Evolutionary conservation across 2,888 invertebrate genomes (phyloP).

Genomic region (Andrena bicolor): DNA sequence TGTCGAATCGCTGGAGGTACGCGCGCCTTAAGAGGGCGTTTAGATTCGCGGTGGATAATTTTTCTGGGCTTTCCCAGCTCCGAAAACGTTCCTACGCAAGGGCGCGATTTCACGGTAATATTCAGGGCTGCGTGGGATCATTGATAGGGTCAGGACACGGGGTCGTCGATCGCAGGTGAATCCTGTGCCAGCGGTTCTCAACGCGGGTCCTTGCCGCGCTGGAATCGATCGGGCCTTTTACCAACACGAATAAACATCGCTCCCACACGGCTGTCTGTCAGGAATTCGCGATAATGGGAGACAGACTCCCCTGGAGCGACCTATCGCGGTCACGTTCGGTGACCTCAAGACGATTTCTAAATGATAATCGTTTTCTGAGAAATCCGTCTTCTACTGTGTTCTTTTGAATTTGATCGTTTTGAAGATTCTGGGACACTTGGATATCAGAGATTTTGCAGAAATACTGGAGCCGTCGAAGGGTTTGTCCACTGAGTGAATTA

Average conservation of each 20-base stretch:
- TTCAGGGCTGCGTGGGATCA: conserved; percentile 45
- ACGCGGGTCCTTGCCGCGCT: conserved; percentile 57
- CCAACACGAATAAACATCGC: conserved; percentile 60
- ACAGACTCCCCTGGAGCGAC: conserved; percentile 31
- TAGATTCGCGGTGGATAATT: not conserved
- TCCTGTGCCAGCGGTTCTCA: conserved; percentile 69
- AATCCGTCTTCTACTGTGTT: not conserved
- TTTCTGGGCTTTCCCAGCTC: not conserved
- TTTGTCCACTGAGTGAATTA: too few species aligned
- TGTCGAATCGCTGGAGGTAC: not conserved
- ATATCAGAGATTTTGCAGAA: not conserved
- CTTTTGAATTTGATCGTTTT: not conserved
- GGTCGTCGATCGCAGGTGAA: conserved; percentile 74
- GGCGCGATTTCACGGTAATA: conserved; percentile 46
- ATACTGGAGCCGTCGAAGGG: too few species aligned
- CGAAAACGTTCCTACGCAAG: not conserved
- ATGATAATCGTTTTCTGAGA: not conserved
- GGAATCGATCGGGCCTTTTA: conserved; percentile 66
- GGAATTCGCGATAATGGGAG: conserved; percentile 56
- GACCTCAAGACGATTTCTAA: conserved; percentile 27
- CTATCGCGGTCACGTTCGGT: conserved; percentile 33
- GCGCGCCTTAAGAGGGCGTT: not conserved
- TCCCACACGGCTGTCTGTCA: conserved; percentile 58
- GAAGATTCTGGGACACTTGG: not conserved
- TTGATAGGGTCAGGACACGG: conserved; percentile 71